Evolutionary conservation across 1,140 invertebrate species (phyloP).

Genomic region (Anastrepha obliqua): DNA sequence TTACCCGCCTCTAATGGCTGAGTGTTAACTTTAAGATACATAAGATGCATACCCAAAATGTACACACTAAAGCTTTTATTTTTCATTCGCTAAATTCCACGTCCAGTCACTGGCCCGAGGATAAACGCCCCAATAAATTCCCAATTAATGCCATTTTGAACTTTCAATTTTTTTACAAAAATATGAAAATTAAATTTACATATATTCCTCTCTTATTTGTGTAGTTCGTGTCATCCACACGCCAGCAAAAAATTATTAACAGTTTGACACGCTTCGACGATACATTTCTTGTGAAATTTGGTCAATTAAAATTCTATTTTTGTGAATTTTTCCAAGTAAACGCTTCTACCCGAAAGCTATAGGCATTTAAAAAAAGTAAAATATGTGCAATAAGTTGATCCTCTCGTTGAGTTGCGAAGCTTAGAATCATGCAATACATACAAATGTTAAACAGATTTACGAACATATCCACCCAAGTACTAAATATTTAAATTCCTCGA

Average conservation of each 20-base stretch:
- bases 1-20: too few relatives aligned
- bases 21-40: too few relatives aligned
- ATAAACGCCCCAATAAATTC: too few relatives aligned
- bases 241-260: constrained; percentile 28
- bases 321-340: constrained; percentile 1
- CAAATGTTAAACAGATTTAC: neutral
- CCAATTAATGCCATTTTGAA: too few relatives aligned
- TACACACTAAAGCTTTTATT: too few relatives aligned
- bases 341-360: neutral
- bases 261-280: neutral
- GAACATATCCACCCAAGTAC: neutral
- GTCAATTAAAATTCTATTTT: constrained; percentile 51
- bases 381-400: constrained; percentile 24
- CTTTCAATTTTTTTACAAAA: too few relatives aligned
- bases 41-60: too few relatives aligned
- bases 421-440: neutral
- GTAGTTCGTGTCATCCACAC: neutral
- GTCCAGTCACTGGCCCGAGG: too few relatives aligned
- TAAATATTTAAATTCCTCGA: neutral
- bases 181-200: too few relatives aligned
- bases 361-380: neutral
- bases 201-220: too few relatives aligned
- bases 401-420: neutral
- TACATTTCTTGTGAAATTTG: constrained; percentile 11
- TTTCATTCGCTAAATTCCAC: too few relatives aligned